Conservation (phyloP, 2,113 vertebrate species). For the Guaruba guarouba region DNA sequence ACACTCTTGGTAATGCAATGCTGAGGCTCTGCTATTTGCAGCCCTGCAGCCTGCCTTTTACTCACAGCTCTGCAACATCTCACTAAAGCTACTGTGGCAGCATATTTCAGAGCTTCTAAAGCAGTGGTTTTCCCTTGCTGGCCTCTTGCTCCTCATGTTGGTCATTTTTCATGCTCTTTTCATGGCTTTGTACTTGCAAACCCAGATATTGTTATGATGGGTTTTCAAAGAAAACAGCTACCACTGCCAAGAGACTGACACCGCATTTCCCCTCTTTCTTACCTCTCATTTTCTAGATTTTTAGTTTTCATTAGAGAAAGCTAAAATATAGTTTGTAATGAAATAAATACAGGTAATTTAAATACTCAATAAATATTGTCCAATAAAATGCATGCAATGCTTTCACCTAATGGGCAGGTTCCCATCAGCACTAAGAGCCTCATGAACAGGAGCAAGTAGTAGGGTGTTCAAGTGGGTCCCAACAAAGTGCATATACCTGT, state of each 20-base stretch:
- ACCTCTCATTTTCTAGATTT: not conserved
- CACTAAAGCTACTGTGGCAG: not conserved
- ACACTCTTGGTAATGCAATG: not conserved
- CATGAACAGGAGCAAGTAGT: not conserved
- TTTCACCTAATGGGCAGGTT: not conserved
- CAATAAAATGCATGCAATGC: not conserved
- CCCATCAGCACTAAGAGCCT: not conserved
- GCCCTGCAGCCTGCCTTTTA: not conserved
- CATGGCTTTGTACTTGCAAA: not conserved
- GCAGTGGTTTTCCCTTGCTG: not conserved
- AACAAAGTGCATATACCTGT: not conserved
- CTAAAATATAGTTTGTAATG: not conserved
- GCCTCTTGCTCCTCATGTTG: not conserved
- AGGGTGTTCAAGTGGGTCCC: not conserved
- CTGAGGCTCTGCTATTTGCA: not conserved
- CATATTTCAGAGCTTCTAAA: not conserved
- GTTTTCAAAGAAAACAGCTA: not conserved
- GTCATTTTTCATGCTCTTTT: not conserved
- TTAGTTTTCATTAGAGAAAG: not conserved
- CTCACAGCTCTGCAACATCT: not conserved
- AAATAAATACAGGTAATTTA: not conserved
- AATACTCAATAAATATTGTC: not conserved
- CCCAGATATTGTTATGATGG: not conserved
- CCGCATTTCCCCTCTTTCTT: not conserved
- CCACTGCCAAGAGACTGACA: not conserved